Percentiles rank a stretch among this genome's conserved stretches.
Conservation (phyloP, 2,113 vertebrate species). For the Sapajus apella region DNA sequence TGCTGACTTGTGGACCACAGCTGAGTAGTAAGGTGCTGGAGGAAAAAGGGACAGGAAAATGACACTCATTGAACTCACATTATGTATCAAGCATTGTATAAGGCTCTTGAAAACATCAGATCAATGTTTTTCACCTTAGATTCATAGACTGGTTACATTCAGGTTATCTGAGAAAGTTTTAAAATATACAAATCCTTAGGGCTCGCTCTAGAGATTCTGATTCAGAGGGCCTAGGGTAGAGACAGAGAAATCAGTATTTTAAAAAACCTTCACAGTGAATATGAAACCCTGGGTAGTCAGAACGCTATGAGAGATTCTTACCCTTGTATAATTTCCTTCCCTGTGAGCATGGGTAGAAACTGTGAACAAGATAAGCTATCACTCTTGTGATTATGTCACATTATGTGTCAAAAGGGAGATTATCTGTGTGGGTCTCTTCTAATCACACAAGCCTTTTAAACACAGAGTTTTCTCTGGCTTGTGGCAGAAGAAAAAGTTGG, state of each 20-base stretch:
- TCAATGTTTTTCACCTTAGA: neutral
- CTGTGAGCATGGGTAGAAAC: neutral
- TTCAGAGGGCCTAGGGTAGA: neutral
- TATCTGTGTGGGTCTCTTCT: neutral
- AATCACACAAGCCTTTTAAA: neutral
- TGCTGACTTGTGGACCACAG: neutral
- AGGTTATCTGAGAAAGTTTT: neutral
- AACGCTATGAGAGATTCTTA: neutral
- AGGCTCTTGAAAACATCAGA: neutral
- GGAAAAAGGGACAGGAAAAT: neutral
- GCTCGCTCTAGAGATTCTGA: neutral
- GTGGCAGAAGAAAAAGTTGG: neutral
- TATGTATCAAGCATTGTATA: neutral
- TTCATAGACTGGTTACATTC: neutral
- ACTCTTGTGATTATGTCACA: neutral
- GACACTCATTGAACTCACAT: neutral
- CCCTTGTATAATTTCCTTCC: neutral
- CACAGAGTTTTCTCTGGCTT: neutral
- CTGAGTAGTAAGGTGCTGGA: neutral
- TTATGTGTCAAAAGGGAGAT: neutral
- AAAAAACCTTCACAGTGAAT: neutral
- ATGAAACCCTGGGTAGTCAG: neutral
- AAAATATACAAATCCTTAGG: neutral
- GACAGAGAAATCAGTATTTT: neutral
- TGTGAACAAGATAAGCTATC: neutral